Conservation (phyloP, 2,797 vertebrate species). For the Fistularia tabacaria region DNA sequence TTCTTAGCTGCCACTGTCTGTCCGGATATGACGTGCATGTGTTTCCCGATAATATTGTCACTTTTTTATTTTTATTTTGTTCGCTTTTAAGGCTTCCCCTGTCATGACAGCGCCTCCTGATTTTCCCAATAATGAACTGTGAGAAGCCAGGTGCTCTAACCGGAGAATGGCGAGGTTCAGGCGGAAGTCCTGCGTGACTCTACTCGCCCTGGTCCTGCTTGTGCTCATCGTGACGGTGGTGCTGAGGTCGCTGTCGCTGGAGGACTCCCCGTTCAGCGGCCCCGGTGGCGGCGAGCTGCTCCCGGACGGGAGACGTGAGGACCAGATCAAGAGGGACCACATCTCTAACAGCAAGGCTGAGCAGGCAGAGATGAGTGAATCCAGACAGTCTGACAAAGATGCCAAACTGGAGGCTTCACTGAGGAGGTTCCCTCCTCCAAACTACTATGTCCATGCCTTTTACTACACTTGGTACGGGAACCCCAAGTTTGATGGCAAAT, state of each 20-base stretch:
- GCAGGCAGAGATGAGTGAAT: constrained; percentile 37
- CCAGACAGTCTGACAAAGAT: constrained; percentile 30
- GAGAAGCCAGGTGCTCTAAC: constrained; percentile 21
- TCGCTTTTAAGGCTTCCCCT: constrained; percentile 10
- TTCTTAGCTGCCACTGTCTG: background rate
- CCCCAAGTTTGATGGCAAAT: constrained; percentile 89
- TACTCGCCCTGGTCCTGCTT: constrained; percentile 80
- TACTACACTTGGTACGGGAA: constrained; percentile 96
- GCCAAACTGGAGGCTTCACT: constrained; percentile 54
- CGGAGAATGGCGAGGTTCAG: constrained; percentile 90
- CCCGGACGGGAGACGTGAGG: constrained; percentile 57
- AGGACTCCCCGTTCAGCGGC: constrained; percentile 74
- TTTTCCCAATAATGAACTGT: constrained; percentile 44
- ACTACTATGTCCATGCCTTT: constrained; percentile 91
- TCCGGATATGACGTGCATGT: too few relatives aligned
- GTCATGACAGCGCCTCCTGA: constrained; percentile 4
- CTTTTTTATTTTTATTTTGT: background rate
- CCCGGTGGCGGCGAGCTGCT: constrained; percentile 75
- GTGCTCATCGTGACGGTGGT: constrained; percentile 83
- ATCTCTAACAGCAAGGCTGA: constrained; percentile 35
- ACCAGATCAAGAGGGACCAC: constrained; percentile 41
- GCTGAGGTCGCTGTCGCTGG: constrained; percentile 83
- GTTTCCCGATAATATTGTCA: too few relatives aligned
- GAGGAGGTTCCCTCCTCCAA: constrained; percentile 80
- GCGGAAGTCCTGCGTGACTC: constrained; percentile 82